phyloP scores from a whole-genome alignment of 1,140 invertebrate species.

The Helicoverpa armigera region DNA sequence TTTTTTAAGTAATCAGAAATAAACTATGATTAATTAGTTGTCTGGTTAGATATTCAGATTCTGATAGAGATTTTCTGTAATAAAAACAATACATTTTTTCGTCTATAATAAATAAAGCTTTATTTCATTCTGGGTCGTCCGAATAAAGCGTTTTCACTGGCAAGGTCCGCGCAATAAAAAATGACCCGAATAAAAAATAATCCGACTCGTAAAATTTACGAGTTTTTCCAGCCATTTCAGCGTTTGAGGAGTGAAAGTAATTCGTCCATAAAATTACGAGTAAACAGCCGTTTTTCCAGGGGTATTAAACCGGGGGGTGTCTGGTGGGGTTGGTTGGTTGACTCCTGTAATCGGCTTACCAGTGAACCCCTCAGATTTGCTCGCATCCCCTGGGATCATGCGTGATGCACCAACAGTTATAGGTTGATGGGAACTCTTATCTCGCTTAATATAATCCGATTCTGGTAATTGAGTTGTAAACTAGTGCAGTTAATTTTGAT shows the following conservation, averaged over 20 bases:
- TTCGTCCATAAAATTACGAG: slow-evolving; percentile 82
- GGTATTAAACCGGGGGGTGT: slow-evolving; percentile 77
- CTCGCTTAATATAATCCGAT: slow-evolving; percentile 84
- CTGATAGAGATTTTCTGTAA: background rate
- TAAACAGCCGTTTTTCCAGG: slow-evolving; percentile 83
- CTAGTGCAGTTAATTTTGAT: slow-evolving; percentile 64
- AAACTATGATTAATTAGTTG: slow-evolving; percentile 17
- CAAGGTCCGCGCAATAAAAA: slow-evolving; percentile 59
- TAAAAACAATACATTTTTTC: slow-evolving; percentile 19
- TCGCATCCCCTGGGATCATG: slow-evolving; percentile 68
- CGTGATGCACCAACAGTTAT: slow-evolving; percentile 75
- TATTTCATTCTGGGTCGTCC: slow-evolving; percentile 46
- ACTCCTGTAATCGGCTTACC: slow-evolving; percentile 83
- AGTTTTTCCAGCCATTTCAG: slow-evolving; percentile 75
- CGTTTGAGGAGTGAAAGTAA: slow-evolving; percentile 82
- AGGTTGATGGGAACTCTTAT: slow-evolving; percentile 83
- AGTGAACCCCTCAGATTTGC: slow-evolving; percentile 70
- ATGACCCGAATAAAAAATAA: slow-evolving; percentile 75
- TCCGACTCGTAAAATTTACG: slow-evolving; percentile 78
- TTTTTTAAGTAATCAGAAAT: slow-evolving; percentile 40
- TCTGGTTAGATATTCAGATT: slow-evolving; percentile 4
- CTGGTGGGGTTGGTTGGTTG: slow-evolving; percentile 69
- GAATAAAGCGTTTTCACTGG: slow-evolving; percentile 44
- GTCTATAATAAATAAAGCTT: slow-evolving; percentile 28
- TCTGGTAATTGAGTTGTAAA: slow-evolving; percentile 83